Conservation (phyloP, 2,888 invertebrate genomes). For the Amblyjoppa fuscipennis region DNA sequence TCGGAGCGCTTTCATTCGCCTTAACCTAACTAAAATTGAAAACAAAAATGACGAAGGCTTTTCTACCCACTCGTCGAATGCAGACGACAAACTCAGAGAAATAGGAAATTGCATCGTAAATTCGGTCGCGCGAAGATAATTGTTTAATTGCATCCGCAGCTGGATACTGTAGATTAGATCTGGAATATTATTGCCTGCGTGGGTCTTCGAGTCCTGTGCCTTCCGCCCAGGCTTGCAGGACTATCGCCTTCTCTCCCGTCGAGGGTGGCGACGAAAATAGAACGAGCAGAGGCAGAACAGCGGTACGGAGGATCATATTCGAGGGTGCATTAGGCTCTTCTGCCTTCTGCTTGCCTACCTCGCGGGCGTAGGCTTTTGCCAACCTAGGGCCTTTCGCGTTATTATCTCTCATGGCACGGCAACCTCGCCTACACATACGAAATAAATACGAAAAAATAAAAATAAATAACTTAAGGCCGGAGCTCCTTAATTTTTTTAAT, state of each 20-base stretch:
- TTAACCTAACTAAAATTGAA: neutral
- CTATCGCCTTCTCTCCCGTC: slow-evolving; percentile 24
- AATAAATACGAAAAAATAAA: neutral
- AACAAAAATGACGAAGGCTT: neutral
- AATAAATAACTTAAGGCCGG: neutral
- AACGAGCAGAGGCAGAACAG: slow-evolving; percentile 13
- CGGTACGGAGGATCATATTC: slow-evolving; percentile 24
- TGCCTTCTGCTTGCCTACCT: slow-evolving; percentile 36
- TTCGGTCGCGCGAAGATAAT: neutral
- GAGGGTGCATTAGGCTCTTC: slow-evolving; percentile 41
- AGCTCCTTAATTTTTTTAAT: neutral
- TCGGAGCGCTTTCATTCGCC: neutral
- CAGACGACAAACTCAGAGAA: neutral
- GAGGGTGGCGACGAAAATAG: slow-evolving; percentile 38
- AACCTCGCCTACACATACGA: slow-evolving; percentile 11
- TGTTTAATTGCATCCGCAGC: neutral
- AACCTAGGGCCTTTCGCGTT: slow-evolving; percentile 22
- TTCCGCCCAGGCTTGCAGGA: slow-evolving; percentile 29
- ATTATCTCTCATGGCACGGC: slow-evolving; percentile 26
- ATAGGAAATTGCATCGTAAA: neutral
- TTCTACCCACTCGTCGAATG: neutral
- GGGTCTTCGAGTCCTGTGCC: slow-evolving; percentile 34
- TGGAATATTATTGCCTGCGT: slow-evolving; percentile 2
- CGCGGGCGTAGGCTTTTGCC: neutral
- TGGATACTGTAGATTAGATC: slow-evolving; percentile 3